phyloP scores from a whole-genome alignment of 2,888 invertebrate species.

The Marronus borbonicus region DNA sequence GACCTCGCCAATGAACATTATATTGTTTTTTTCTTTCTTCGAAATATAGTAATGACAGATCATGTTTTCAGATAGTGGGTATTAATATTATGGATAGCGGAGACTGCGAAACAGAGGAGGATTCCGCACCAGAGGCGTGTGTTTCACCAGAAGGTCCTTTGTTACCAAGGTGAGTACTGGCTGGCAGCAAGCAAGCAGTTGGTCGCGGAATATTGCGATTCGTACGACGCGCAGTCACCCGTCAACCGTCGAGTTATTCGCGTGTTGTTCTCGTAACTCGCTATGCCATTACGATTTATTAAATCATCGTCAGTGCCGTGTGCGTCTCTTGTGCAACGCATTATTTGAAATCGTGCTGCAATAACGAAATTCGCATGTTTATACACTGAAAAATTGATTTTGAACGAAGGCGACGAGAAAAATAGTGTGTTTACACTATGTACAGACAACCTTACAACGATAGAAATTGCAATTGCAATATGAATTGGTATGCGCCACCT shows the following conservation, averaged over 20 bases:
- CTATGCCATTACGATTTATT: slow-evolving; percentile 47
- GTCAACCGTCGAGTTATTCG: slow-evolving; percentile 57
- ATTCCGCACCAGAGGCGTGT: slow-evolving; percentile 69
- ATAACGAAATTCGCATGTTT: slow-evolving; percentile 2
- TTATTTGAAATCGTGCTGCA: slow-evolving; percentile 28
- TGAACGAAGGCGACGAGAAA: slow-evolving; percentile 14
- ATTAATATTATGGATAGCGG: slow-evolving; percentile 65
- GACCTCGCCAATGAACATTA: slow-evolving; percentile 51
- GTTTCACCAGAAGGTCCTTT: slow-evolving; percentile 65
- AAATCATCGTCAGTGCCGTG: slow-evolving; percentile 60
- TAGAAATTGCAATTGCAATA: slow-evolving; percentile 54
- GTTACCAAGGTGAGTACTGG: slow-evolving; percentile 65
- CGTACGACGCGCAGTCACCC: slow-evolving; percentile 55
- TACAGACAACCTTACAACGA: slow-evolving; percentile 48
- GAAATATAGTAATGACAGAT: slow-evolving; percentile 33
- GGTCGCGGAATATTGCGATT: slow-evolving; percentile 48
- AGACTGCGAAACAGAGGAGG: slow-evolving; percentile 68
- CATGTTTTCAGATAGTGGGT: slow-evolving; percentile 48
- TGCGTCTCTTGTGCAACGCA: slow-evolving; percentile 47
- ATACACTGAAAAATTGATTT: slow-evolving; percentile 11
- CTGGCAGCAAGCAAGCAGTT: slow-evolving; percentile 48
- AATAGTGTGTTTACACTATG: slow-evolving; percentile 42
- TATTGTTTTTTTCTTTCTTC: slow-evolving; percentile 35
- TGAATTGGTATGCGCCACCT: slow-evolving; percentile 59
- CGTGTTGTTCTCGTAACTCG: slow-evolving; percentile 58